Percentiles rank a stretch among this genome's conserved stretches.
phyloP scores from a whole-genome alignment of 1,140 invertebrate species.

The Bradynema listronoti region DNA sequence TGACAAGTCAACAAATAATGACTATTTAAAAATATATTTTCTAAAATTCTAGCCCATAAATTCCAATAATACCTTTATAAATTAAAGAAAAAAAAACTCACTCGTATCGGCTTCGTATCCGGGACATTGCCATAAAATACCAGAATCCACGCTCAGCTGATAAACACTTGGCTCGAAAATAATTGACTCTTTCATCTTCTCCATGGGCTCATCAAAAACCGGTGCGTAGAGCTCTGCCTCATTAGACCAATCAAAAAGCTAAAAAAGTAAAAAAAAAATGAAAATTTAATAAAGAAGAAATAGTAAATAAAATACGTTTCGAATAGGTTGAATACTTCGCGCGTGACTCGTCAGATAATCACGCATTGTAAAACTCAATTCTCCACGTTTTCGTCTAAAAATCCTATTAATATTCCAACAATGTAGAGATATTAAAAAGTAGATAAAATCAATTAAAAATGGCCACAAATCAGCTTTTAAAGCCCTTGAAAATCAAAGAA shows the following conservation, averaged over 20 bases:
- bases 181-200: slow-evolving; percentile 24
- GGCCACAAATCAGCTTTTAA: too few species aligned
- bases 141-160: slow-evolving; percentile 43
- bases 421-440: too few species aligned
- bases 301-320: slow-evolving; percentile 19
- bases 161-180: slow-evolving; percentile 42
- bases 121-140: slow-evolving; percentile 54
- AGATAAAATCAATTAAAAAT: too few species aligned
- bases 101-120: slow-evolving; percentile 52
- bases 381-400: slow-evolving; percentile 48
- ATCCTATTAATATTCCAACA: too few species aligned
- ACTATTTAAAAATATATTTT: too few species aligned
- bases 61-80: too few species aligned
- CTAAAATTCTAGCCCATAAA: too few species aligned
- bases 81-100: slow-evolving; percentile 23
- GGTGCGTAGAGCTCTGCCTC: slow-evolving; percentile 18
- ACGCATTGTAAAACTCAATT: slow-evolving; percentile 48
- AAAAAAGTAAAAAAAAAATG: slow-evolving; percentile 10
- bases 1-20: too few species aligned
- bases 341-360: slow-evolving; percentile 47
- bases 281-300: neutral
- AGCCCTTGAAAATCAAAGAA: too few species aligned
- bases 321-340: slow-evolving; percentile 23
- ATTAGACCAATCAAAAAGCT: slow-evolving; percentile 26
- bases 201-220: slow-evolving; percentile 28